A percentile compares a stretch with the other conserved stretches of the same genome.
phyloP scores from a whole-genome alignment of 2,797 vertebrate genomes.

The Delichon dasypus region DNA sequence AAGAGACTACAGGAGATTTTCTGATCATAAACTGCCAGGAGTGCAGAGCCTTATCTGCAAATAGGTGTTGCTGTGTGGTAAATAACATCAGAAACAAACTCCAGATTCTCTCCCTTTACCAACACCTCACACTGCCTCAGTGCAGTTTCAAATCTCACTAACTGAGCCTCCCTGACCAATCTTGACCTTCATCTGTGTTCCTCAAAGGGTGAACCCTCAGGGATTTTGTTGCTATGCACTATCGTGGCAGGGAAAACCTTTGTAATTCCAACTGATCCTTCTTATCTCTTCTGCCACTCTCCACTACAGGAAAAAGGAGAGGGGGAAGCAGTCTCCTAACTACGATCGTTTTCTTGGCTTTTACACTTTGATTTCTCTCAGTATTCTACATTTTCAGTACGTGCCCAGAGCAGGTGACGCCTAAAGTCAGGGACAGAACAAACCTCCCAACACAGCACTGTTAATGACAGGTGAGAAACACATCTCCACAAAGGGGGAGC shows the following conservation, averaged over 20 bases:
- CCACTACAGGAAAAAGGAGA: background rate
- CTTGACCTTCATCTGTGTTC: conserved; percentile 19
- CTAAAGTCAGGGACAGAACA: background rate
- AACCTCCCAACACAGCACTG: background rate
- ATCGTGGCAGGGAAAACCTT: background rate
- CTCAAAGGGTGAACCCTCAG: background rate
- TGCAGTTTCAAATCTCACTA: background rate
- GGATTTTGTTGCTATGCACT: background rate
- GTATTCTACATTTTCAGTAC: background rate
- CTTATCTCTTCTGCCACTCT: background rate
- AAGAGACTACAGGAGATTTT: background rate
- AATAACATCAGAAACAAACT: background rate
- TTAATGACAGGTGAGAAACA: background rate
- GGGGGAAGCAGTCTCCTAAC: background rate
- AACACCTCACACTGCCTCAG: background rate
- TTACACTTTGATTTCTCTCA: background rate
- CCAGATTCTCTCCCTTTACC: background rate
- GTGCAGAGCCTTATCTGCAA: background rate
- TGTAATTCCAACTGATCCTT: background rate
- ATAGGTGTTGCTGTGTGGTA: background rate
- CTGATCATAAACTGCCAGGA: background rate
- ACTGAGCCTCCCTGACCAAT: background rate
- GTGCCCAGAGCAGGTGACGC: background rate
- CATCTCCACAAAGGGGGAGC: background rate
- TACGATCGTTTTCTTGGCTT: background rate